Evolutionary conservation across 1,140 invertebrate genomes (phyloP).

Genomic region (Zaprionus lachaisei): DNA sequence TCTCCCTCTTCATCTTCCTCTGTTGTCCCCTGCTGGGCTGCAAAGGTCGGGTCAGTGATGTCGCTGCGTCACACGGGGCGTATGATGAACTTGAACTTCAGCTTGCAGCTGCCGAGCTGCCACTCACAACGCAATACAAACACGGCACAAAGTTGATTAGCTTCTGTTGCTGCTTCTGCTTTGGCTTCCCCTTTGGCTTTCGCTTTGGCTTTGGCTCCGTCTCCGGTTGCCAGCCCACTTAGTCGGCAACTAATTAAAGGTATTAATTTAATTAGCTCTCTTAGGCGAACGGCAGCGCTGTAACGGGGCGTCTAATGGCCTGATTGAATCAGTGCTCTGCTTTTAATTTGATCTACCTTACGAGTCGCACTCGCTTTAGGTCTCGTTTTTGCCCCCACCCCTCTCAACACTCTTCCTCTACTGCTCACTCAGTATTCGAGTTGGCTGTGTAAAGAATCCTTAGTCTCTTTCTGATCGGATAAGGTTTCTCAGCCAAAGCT

Average conservation of each 20-base stretch:
- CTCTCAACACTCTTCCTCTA: neutral
- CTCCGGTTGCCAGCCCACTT: neutral
- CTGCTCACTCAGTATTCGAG: too few relatives aligned
- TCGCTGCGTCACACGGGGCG: conserved; percentile 30
- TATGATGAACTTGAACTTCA: conserved; percentile 47
- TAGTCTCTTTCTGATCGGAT: too few relatives aligned
- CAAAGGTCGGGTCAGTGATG: conserved; percentile 14
- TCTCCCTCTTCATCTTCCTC: neutral
- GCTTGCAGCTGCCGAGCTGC: conserved; percentile 9
- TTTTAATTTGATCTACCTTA: conserved; percentile 12
- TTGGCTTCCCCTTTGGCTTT: neutral
- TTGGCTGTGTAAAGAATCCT: too few relatives aligned
- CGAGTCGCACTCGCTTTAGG: neutral
- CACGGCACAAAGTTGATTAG: conserved; percentile 34
- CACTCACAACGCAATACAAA: conserved; percentile 25
- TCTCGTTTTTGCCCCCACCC: too few relatives aligned
- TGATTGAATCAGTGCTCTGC: conserved; percentile 35
- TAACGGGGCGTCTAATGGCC: conserved; percentile 12
- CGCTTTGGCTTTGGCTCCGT: neutral
- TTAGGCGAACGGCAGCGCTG: neutral
- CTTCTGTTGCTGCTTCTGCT: neutral
- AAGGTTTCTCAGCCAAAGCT: too few relatives aligned
- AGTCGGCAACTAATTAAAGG: conserved; percentile 32
- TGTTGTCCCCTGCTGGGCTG: neutral
- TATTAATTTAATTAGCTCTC: conserved; percentile 32